Evolutionary conservation across 2,888 invertebrate genomes (phyloP).

Genomic region (Drosophila phalerata): DNA sequence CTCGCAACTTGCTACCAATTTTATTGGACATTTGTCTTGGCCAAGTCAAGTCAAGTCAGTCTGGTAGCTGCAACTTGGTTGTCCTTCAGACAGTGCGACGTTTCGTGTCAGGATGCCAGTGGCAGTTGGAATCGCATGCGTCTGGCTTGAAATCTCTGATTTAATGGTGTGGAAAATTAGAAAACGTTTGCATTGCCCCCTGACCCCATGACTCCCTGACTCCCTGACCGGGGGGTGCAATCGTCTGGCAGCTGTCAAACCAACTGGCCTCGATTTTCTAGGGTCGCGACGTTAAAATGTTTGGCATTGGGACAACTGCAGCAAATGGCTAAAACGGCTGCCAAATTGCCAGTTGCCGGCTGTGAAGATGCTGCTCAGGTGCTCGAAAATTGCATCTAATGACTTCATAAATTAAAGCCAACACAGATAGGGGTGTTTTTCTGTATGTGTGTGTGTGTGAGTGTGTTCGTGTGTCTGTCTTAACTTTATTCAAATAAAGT

Average conservation of each 20-base stretch:
- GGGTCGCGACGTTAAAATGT: slow-evolving; percentile 31
- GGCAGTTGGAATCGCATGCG: slow-evolving; percentile 60
- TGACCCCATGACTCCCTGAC: slow-evolving; percentile 1
- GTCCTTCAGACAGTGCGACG: slow-evolving; percentile 37
- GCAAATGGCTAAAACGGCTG: slow-evolving; percentile 48
- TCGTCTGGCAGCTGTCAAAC: slow-evolving; percentile 64
- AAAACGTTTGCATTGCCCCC: slow-evolving; percentile 72
- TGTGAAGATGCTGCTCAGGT: slow-evolving; percentile 50
- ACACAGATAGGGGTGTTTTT: slow-evolving; percentile 8
- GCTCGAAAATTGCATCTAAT: slow-evolving; percentile 71
- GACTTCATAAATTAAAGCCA: slow-evolving; percentile 69
- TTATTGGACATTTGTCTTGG: slow-evolving; percentile 37
- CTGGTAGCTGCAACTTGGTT: slow-evolving; percentile 21
- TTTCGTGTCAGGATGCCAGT: slow-evolving; percentile 43
- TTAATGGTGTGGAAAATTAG: slow-evolving; percentile 84
- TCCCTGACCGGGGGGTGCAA: slow-evolving; percentile 17
- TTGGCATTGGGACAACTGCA: slow-evolving; percentile 58
- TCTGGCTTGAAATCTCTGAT: slow-evolving; percentile 63
- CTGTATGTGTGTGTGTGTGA: neutral
- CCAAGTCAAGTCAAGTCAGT: slow-evolving; percentile 6
- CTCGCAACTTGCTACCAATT: slow-evolving; percentile 24
- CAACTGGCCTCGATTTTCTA: slow-evolving; percentile 66
- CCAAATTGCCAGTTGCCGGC: slow-evolving; percentile 45
- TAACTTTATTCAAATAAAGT: slow-evolving; percentile 54
- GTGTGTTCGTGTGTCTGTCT: slow-evolving; percentile 7